A percentile compares a stretch with the other conserved stretches of the same genome.
phyloP scores from a whole-genome alignment of 53 echinoderm and acorn worm species.

The Holothuria scabra region DNA sequence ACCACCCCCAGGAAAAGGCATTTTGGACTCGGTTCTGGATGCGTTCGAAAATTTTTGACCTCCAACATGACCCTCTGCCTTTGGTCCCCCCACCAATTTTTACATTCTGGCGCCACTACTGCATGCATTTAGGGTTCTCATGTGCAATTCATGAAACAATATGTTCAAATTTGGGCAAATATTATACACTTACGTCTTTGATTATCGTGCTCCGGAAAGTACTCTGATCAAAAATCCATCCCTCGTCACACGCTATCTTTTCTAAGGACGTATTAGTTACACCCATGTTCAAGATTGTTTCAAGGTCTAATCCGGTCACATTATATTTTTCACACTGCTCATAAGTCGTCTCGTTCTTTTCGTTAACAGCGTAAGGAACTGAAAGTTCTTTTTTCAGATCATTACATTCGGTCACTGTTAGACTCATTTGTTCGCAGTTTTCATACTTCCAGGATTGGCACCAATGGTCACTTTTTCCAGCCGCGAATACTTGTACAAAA shows the following conservation, averaged over 20 bases:
- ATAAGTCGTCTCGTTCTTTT: not conserved
- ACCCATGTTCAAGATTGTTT: not conserved
- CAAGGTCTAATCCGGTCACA: slow-evolving; percentile 8
- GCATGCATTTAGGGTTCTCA: too few relatives aligned
- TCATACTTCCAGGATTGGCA: slow-evolving; percentile 17
- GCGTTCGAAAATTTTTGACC: too few relatives aligned
- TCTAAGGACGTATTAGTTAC: not conserved
- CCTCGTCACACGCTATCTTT: slow-evolving; percentile 3
- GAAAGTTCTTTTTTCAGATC: slow-evolving; percentile 1
- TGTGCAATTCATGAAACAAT: too few relatives aligned
- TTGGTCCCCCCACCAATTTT: too few relatives aligned
- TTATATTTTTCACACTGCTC: slow-evolving; percentile 32
- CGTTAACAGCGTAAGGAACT: not conserved
- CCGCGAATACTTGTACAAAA: slow-evolving; percentile 27
- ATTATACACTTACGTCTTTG: slow-evolving; percentile 11
- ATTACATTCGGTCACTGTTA: not conserved
- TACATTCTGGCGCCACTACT: too few relatives aligned
- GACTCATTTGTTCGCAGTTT: not conserved
- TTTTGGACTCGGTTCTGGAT: too few relatives aligned
- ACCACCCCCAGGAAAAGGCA: too few relatives aligned
- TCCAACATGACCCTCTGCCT: too few relatives aligned
- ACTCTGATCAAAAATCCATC: slow-evolving; percentile 11
- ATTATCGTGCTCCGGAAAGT: not conserved
- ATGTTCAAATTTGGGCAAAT: too few relatives aligned
- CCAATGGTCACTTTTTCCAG: slow-evolving; percentile 32